A percentile compares a stretch with the other conserved stretches of the same genome.
Evolutionary conservation across 2,888 invertebrate genomes (phyloP).

Genomic region (Drosophila phalerata): DNA sequence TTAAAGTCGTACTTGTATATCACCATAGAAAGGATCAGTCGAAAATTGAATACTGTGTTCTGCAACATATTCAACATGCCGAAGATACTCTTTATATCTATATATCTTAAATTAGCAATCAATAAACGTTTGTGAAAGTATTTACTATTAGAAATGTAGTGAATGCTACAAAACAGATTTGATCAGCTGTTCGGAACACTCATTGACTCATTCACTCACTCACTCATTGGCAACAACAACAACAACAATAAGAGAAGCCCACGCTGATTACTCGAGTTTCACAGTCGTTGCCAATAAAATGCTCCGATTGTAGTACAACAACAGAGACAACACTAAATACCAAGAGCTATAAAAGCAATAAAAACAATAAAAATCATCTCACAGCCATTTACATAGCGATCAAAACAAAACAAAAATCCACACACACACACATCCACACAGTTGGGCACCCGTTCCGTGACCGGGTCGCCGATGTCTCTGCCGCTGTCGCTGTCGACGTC

Average conservation of each 20-base stretch:
- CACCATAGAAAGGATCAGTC: too few relatives aligned
- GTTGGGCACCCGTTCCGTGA: slow-evolving; percentile 43
- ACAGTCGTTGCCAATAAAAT: slow-evolving; percentile 29
- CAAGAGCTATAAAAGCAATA: slow-evolving; percentile 60
- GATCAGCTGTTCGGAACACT: slow-evolving; percentile 16
- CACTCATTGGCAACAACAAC: slow-evolving; percentile 8
- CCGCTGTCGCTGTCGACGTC: not conserved
- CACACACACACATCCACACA: slow-evolving; percentile 19
- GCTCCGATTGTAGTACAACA: slow-evolving; percentile 25
- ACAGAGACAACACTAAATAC: slow-evolving; percentile 42
- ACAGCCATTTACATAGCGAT: slow-evolving; percentile 71
- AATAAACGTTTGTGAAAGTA: not conserved
- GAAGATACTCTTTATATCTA: too few relatives aligned
- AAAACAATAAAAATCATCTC: slow-evolving; percentile 69
- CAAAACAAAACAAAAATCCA: slow-evolving; percentile 60
- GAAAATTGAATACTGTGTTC: too few relatives aligned
- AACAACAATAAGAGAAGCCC: slow-evolving; percentile 18
- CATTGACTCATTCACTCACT: slow-evolving; percentile 2
- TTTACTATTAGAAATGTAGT: slow-evolving; percentile 1
- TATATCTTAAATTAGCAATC: too few relatives aligned
- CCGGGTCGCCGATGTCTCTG: slow-evolving; percentile 46
- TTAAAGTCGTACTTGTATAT: too few relatives aligned
- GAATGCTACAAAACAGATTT: not conserved
- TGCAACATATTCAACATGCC: too few relatives aligned
- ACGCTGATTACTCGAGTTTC: slow-evolving; percentile 42